Base-by-base conservation (phyloP, 2,113 vertebrate genomes). In the Lepus europaeus region DNA sequence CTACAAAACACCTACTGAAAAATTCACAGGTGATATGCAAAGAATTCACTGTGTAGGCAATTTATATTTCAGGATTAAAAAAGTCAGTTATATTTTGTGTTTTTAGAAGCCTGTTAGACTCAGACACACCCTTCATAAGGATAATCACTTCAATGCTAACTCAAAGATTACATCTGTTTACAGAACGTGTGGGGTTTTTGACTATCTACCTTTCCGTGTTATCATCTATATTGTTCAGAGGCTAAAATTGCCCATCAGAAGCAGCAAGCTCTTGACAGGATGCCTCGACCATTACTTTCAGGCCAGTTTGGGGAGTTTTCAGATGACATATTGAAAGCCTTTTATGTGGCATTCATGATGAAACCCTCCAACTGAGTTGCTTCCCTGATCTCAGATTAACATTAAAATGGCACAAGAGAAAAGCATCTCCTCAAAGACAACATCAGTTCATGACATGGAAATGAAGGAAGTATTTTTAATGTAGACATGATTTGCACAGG, bases 371-470 rank as follows among this genome's bases (percentile, higher is more conserved):
- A 23, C 1, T 49, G 36, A 56, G 9, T 4, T 19, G 90, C 45
- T 76, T 77, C 25, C 36, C 68, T 53, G 9, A 89, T 89, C 66
- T 91, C 83, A 91, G 17, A 33, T 90, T 81, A 90, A 77, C 45
- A 53, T 79, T 85, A 36, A 95, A 96, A 89, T 85, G n/a, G 56
- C 73, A 51, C 51, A 84, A 83, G 61, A 87, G 10, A 27, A 80
- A 68, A 82, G 2, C 4, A 81, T 73, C 4, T 36, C 12, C n/a
- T 87, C 66, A 66, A 59, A 70, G 74, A 61, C 12, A 64, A 49
- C 63, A 93, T 78, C 53, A 17, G 29, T 20, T 56, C n/a, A 36
- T 61, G n/a, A 20, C 29, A 69, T 8, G 9, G 63, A 91, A 90
- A 89, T 68, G 59, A 92, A 84, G 25, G 5, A 69, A 76, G 0